phyloP scores from a whole-genome alignment of 2,113 vertebrate genomes.

The Rhineura floridana region DNA sequence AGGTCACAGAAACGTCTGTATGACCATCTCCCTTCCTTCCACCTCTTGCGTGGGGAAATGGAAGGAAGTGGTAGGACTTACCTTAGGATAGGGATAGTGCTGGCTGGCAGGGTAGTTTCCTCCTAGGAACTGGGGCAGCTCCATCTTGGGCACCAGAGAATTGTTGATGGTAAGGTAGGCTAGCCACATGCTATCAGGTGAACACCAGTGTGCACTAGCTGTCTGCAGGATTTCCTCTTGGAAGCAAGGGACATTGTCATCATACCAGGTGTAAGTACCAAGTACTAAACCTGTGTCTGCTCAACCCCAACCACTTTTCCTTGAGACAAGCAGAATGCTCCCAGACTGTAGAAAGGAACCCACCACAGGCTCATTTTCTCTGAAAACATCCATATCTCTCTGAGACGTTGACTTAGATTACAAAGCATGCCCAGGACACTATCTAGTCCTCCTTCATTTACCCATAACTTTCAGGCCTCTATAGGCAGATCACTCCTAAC shows the following conservation, averaged over 20 bases:
- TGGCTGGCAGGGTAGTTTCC: constrained; percentile 78
- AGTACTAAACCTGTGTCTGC: not conserved
- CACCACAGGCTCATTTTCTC: not conserved
- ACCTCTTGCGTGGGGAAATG: not conserved
- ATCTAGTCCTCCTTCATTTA: not conserved
- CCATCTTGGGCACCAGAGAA: constrained; percentile 83
- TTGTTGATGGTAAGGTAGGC: constrained; percentile 84
- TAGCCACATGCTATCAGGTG: constrained; percentile 78
- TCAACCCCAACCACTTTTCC: not conserved
- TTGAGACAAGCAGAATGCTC: not conserved
- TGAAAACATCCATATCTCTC: not conserved
- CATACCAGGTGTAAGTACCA: not conserved
- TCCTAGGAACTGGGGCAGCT: constrained; percentile 82
- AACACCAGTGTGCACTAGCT: constrained; percentile 82
- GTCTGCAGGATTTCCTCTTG: constrained; percentile 81
- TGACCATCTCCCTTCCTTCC: not conserved
- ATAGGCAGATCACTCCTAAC: not conserved
- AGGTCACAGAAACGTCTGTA: not conserved
- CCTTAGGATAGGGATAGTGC: constrained; percentile 83
- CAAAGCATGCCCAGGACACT: not conserved
- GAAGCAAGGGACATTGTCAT: not conserved
- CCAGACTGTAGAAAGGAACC: not conserved
- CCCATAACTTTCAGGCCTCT: not conserved
- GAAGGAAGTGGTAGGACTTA: constrained; percentile 43
- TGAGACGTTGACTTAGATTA: not conserved